A percentile compares a stretch with the other conserved stretches of the same genome.
phyloP scores from a whole-genome alignment of 2,113 vertebrate genomes.

The Monopterus albus region DNA sequence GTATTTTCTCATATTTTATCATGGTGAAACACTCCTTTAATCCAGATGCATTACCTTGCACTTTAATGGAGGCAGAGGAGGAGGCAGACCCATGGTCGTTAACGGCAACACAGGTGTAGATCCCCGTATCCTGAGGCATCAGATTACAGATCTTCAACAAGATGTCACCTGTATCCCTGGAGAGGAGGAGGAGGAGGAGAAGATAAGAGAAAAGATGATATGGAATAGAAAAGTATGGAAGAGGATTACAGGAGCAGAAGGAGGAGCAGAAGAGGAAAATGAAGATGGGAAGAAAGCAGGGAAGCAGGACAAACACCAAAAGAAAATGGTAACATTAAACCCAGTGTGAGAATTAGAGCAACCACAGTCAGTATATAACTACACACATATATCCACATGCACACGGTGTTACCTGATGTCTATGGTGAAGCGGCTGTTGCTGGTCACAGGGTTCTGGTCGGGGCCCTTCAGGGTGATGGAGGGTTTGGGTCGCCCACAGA shows the following conservation, averaged over 20 bases:
- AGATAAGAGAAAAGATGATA: rapidly evolving
- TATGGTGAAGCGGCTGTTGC: conserved; percentile 86
- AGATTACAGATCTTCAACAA: conserved; percentile 95
- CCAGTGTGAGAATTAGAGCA: neutral
- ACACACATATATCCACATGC: too few relatives aligned
- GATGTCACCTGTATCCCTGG: conserved; percentile 94
- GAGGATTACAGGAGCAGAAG: rapidly evolving
- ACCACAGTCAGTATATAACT: neutral
- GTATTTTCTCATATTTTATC: too few relatives aligned
- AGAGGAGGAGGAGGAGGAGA: conserved; percentile 8
- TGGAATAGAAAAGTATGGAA: neutral
- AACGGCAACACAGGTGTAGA: conserved; percentile 94
- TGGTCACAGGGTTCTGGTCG: conserved; percentile 91
- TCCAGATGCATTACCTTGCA: conserved; percentile 86
- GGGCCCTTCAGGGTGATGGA: conserved; percentile 92
- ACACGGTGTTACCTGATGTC: conserved; percentile 77
- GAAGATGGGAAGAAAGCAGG: neutral
- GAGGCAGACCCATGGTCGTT: conserved; percentile 92
- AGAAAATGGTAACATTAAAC: neutral
- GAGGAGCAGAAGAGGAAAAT: neutral
- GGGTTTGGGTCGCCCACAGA: conserved; percentile 95
- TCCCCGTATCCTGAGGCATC: conserved; percentile 97
- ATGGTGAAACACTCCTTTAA: neutral
- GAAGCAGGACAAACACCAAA: too few relatives aligned
- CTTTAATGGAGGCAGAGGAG: conserved; percentile 95